Percentiles rank a stretch among this genome's conserved stretches.
Conservation (phyloP, 2,113 vertebrate genomes). For the human region GRCh38 chr2:113198001-113198500, state of each 20-base stretch:
- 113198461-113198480: no score
- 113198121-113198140: background rate
- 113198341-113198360: no score
- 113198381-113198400: no score
- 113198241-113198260: background rate
- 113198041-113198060: background rate
- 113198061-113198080: background rate
- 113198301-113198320: no score
- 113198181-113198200: background rate
- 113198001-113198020: background rate
- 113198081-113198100: background rate
- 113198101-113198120: rapidly evolving
- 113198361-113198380: no score
- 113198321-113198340: no score
- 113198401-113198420: no score
- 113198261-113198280: background rate
- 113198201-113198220: background rate
- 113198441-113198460: no score
- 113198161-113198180: background rate
- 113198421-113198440: no score
- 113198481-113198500: no score
- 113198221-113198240: background rate
- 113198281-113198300: no score
- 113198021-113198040: background rate
- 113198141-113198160: background rate